phyloP scores from a whole-genome alignment of 2,797 vertebrate species.

The Channa striata region DNA sequence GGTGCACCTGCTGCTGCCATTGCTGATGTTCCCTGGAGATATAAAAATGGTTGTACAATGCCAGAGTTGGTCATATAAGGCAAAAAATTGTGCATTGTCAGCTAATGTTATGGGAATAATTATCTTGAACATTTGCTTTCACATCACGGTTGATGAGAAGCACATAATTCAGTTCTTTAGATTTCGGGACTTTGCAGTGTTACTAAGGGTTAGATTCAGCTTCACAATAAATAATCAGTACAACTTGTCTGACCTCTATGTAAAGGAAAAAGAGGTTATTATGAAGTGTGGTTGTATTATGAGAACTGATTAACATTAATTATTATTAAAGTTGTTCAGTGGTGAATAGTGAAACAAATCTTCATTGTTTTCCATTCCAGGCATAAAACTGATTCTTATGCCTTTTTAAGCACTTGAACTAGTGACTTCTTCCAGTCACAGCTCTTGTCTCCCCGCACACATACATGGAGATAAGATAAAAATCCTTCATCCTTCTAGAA shows the following conservation, averaged over 20 bases:
- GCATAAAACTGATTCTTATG: no score
- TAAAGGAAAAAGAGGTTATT: not conserved
- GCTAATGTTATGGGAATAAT: not conserved
- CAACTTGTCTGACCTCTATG: no score
- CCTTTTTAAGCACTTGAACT: no score
- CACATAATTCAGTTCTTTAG: not conserved
- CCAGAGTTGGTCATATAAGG: not conserved
- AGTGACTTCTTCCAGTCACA: no score
- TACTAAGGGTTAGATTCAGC: not conserved
- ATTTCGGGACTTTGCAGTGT: not conserved
- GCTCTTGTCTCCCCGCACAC: no score
- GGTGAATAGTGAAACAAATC: no score
- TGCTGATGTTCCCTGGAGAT: not conserved
- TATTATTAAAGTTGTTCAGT: no score
- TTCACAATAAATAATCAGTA: not conserved
- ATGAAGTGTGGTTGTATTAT: not conserved
- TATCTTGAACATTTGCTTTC: not conserved
- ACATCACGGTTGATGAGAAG: not conserved
- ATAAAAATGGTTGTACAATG: not conserved
- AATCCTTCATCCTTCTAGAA: no score
- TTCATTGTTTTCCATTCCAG: no score
- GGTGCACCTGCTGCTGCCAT: no score
- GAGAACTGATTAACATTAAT: no score
- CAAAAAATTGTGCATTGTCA: not conserved
- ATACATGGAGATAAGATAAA: no score